Evolutionary conservation across 2,888 invertebrate genomes (phyloP).

Genomic region (Camptogramma bilineatum): DNA sequence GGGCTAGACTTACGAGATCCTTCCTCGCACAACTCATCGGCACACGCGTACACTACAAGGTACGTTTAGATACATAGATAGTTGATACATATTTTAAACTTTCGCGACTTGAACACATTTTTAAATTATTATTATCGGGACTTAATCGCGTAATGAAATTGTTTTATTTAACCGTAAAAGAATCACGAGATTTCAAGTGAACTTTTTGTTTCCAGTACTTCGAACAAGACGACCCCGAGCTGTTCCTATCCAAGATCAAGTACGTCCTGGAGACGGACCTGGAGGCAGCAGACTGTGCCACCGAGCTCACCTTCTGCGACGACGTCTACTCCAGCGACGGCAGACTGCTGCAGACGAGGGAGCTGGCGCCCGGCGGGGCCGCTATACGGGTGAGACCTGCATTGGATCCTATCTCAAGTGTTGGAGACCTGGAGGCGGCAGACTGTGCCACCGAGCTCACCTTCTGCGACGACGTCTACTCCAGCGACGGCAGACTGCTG

Average conservation of each 20-base stretch:
- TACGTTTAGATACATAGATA: constrained; percentile 84
- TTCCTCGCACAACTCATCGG: constrained; percentile 98
- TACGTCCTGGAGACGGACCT: constrained; percentile 96
- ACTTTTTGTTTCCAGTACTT: constrained; percentile 92
- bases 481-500: constrained; percentile 89
- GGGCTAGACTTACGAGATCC: constrained; percentile 95
- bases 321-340: constrained; percentile 94
- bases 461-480: constrained; percentile 96
- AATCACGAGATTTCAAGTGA: no score
- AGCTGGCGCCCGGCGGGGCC: constrained; percentile 93
- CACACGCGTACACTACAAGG: constrained; percentile 96
- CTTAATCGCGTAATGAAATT: no score
- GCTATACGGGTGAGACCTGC: constrained; percentile 82
- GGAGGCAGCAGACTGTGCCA: constrained; percentile 87
- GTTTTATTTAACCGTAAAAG: no score
- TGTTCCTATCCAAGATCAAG: constrained; percentile 96
- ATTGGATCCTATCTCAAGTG: no score
- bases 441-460: constrained; percentile 91
- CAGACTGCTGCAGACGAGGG: constrained; percentile 90
- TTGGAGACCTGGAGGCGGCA: constrained; percentile 91
- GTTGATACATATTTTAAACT: no score
- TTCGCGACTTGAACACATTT: no score
- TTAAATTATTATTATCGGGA: no score
- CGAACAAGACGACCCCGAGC: constrained; percentile 97
- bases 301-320: constrained; percentile 95